Conservation (phyloP, 2,113 vertebrate genomes). For the Pseudorectes ferrugineus region DNA sequence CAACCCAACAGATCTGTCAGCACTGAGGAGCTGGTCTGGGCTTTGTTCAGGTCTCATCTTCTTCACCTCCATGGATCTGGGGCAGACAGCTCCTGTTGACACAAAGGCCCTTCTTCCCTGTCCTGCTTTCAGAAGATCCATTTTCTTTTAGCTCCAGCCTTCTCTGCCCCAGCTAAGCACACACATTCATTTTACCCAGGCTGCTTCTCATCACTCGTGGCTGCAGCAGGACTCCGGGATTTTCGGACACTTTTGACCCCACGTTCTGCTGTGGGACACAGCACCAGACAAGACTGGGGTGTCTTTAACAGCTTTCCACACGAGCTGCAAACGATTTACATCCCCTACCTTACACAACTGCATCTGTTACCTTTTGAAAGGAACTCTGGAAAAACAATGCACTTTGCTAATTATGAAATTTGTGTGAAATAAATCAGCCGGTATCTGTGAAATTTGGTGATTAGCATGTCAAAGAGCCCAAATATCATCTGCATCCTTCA, state of each 20-base stretch:
- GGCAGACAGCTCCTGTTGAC: not conserved
- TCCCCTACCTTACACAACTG: not conserved
- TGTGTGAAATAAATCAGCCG: not conserved
- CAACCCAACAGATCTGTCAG: too few species aligned
- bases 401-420: not conserved
- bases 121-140: not conserved
- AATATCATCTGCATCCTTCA: slow-evolving; percentile 14
- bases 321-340: not conserved
- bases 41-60: not conserved
- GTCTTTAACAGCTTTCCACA: not conserved
- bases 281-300: not conserved
- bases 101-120: not conserved
- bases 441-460: slow-evolving; percentile 23
- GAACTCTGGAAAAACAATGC: not conserved
- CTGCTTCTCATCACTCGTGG: not conserved
- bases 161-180: not conserved
- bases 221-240: not conserved
- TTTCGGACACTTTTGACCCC: not conserved
- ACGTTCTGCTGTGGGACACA: not conserved
- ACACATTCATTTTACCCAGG: not conserved
- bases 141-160: not conserved
- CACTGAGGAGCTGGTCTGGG: not conserved
- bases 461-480: slow-evolving; percentile 33
- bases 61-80: not conserved
- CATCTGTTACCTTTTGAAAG: not conserved